Evolutionary conservation across 2,797 vertebrate species (phyloP).

Genomic region (Pipistrellus kuhlii): DNA sequence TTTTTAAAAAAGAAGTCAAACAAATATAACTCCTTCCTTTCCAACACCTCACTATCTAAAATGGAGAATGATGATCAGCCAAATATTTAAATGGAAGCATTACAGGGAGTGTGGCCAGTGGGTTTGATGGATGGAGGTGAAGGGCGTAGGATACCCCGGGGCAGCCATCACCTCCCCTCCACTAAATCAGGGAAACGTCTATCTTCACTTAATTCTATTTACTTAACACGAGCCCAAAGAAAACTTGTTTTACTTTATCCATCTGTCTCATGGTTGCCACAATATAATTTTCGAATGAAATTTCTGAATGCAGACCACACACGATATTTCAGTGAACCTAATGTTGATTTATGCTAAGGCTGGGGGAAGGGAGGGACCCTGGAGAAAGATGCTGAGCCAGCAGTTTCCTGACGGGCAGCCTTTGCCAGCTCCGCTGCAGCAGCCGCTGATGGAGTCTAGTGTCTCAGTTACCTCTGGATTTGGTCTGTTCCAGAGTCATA

Average conservation of each 20-base stretch:
- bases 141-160: not conserved
- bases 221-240: constrained; percentile 74
- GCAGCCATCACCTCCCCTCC: constrained; percentile 27
- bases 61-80: not conserved
- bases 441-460: constrained; percentile 31
- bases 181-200: constrained; percentile 62
- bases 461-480: constrained; percentile 63
- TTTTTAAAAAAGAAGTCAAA: constrained; percentile 2
- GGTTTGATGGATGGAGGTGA: constrained; percentile 32
- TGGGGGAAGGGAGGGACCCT: constrained; percentile 22
- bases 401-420: constrained; percentile 67
- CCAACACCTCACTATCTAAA: not conserved
- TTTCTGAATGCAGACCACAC: constrained; percentile 81
- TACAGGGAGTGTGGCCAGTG: not conserved
- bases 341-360: constrained; percentile 72
- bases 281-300: constrained; percentile 75
- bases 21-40: constrained; percentile 14
- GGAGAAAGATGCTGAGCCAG: constrained; percentile 75
- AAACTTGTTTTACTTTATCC: constrained; percentile 75
- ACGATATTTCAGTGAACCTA: constrained; percentile 66
- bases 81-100: not conserved
- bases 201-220: constrained; percentile 73
- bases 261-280: constrained; percentile 75
- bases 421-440: not conserved
- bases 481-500: constrained; percentile 61